phyloP scores from a whole-genome alignment of 1,140 invertebrate species.

The Diachasma alloeum region DNA sequence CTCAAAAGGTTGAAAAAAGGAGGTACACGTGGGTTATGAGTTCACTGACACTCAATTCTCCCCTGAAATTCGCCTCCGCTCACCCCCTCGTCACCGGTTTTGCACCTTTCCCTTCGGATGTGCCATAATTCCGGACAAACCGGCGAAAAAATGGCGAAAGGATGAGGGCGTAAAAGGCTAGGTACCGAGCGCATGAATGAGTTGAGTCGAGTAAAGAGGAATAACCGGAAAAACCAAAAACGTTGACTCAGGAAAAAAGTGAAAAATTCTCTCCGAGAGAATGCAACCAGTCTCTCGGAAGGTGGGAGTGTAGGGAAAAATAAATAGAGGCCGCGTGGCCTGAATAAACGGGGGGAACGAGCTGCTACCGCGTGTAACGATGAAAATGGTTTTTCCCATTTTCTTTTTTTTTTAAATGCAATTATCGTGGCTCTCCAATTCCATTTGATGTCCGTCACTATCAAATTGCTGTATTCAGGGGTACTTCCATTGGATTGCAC shows the following conservation, averaged over 20 bases:
- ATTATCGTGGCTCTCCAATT: not conserved
- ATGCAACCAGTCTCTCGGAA: not conserved
- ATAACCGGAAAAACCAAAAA: constrained; percentile 1
- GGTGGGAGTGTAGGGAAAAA: constrained; percentile 5
- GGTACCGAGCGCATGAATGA: not conserved
- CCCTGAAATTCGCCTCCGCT: constrained; percentile 31
- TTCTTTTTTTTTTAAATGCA: not conserved
- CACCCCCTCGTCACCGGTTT: not conserved
- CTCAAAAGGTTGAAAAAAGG: not conserved
- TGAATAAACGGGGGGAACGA: not conserved
- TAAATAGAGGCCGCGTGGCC: not conserved
- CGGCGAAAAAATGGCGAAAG: not conserved
- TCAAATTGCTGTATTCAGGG: not conserved
- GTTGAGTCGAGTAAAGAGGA: not conserved
- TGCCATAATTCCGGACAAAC: not conserved
- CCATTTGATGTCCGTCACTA: not conserved
- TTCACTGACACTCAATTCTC: not conserved
- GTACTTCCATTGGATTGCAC: not conserved
- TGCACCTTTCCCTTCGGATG: too few relatives aligned
- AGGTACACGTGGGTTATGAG: not conserved
- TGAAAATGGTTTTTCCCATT: not conserved
- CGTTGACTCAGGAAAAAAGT: not conserved
- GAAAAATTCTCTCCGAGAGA: not conserved
- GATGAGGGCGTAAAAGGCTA: not conserved
- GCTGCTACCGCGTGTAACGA: not conserved